Percentiles rank a stretch among this genome's conserved stretches.
phyloP scores from a whole-genome alignment of 30 jellyfish, hydroid and myxozoan species.

The Cassiopea andromeda region DNA sequence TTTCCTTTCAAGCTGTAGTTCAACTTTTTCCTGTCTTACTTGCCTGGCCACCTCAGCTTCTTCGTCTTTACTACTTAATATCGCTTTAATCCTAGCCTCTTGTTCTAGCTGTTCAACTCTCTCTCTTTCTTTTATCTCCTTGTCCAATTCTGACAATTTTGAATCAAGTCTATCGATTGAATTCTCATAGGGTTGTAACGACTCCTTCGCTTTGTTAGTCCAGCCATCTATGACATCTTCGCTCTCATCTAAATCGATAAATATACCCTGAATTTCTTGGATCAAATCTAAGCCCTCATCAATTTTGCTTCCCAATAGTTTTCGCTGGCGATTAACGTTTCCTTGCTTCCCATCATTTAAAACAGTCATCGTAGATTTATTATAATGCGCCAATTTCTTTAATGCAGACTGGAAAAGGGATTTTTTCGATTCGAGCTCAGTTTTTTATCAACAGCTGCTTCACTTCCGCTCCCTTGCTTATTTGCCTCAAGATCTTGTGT shows the following conservation, averaged over 20 bases:
- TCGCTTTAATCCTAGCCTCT: too few relatives aligned
- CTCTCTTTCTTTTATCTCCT: constrained; percentile 47
- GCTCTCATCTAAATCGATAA: too few relatives aligned
- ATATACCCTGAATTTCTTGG: too few relatives aligned
- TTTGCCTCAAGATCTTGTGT: background rate
- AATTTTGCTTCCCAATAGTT: constrained; percentile 34
- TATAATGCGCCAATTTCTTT: constrained; percentile 37
- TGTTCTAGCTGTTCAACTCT: background rate
- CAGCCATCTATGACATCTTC: too few relatives aligned
- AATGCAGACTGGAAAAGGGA: background rate
- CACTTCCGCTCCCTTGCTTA: constrained; percentile 14
- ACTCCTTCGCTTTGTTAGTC: too few relatives aligned
- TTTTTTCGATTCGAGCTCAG: background rate
- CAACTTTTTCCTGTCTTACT: constrained; percentile 43
- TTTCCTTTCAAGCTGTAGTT: constrained; percentile 45
- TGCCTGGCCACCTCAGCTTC: background rate
- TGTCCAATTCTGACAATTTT: too few relatives aligned
- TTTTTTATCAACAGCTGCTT: background rate
- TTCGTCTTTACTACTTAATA: too few relatives aligned
- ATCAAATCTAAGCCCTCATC: constrained; percentile 15
- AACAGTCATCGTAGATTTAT: constrained; percentile 24
- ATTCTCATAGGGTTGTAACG: too few relatives aligned
- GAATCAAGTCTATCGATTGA: too few relatives aligned
- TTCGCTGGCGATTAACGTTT: constrained; percentile 32
- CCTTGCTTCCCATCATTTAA: constrained; percentile 8